Base-by-base conservation (phyloP, 2,888 invertebrate genomes). In the Habroteleia sp. region DNA sequence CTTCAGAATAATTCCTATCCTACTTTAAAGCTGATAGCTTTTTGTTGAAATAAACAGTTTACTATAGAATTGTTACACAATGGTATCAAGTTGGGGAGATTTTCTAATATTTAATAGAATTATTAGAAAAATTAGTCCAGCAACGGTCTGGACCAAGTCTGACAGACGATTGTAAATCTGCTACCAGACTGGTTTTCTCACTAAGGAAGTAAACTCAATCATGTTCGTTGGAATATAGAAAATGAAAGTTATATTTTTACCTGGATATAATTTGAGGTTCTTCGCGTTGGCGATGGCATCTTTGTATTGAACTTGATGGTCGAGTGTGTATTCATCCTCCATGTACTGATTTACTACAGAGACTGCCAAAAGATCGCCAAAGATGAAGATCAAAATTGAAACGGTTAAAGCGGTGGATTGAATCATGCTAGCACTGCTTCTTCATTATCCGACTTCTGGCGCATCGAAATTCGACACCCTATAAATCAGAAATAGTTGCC, bases 311-410 rank as follows among this genome's bases (percentile, higher is more conserved):
- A 93, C 90, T 81, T 92, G 91, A 80, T 93, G 93, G 81, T 93
- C 93, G 66, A 93, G 89, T 79, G 90, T 89, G 88, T 92, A 92
- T 85, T 93, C 92, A 84, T 92, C 92, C 79, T 85, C 81, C 1
- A 82, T 73, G 71, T 84, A 84, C 44, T 85, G 85, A 60, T 85
- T 83, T 35, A 88, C 84, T 33, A 87, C 80, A 20, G 83, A 83
- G 31, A 87, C 79, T 37, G 87, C 85, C 37, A 79, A 72, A 31
- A 82, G 77, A 68, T 77, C 56, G 17, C 68, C 79, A 27, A 81
- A 58, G 76, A 80, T 80, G 68, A 81, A 74, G 56, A 84, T 77
- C 52, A 82, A 42, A 46, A 79, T 78, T 10, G 82, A 56, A 54
- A 84, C 74, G 77, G 63, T 74, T 52, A 82, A 78, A 69, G 58